Base-by-base conservation (phyloP, 2,888 invertebrate genomes). In the Mesoligia furuncula region DNA sequence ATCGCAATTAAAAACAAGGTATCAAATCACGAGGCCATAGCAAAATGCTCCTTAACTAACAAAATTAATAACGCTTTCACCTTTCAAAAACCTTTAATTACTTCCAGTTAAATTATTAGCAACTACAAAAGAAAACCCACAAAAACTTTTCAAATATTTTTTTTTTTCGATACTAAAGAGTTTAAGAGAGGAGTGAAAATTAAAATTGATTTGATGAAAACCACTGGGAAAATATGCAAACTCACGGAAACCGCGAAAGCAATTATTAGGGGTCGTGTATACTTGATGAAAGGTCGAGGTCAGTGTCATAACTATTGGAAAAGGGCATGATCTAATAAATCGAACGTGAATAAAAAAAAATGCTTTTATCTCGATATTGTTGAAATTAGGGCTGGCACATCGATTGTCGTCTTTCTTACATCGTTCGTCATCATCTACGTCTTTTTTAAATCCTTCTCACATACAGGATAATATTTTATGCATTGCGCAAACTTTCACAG, bases 261-360 rank as follows among this genome's bases (percentile, higher is more conserved):
- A 84, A 83, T 83, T 84, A 84, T 48, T 36, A 73, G 42, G 81
- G 71, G 59, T 71, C 80, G 84, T 67, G 57, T 75, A 61, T 68
- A 68, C 59, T 68, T 59, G 17, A 64, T 76, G 48, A 69, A 78
- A 83, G 69, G 36, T 57, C 57, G 4, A 81, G 85, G 85, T 80
- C 76, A 76, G 9, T 61, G 24, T 61, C 67, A 20, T 71, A 45
- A 45, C 13, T 13, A 84, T 64, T 61, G 68, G 36, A 1, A 66
- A 81, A 76, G 36, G 67, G 54, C 48, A 76, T 64, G 59, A 24
- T 42, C 75, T 61, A 24, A 27, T 61, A 64, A 67, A 71, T 67
- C 39, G 39, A 71, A 68, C 59, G 45, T 42, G 67, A 59, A 61
- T 27, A 57, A 59, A 74, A 57, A 66, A 45, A 64, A 66, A 9